These are phyloP conservation scores for Hyperoplus lanceolatus DNA, from an alignment of 2,797 vertebrate genomes.

Conservation along the genomic window DNA sequence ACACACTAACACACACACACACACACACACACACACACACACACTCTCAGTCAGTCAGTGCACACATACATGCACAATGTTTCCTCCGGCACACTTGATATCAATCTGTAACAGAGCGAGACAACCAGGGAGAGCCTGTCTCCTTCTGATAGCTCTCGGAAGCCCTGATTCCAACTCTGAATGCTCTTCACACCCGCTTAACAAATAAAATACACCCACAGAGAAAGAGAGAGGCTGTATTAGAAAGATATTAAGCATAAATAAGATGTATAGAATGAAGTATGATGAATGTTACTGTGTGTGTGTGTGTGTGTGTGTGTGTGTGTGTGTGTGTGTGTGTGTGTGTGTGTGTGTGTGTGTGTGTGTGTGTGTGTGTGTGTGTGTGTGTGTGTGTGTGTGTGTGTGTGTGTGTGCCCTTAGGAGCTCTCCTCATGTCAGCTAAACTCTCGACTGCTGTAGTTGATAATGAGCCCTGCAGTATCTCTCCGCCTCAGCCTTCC, in stretches of 20 bases:
- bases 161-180: slow-evolving; percentile 46
- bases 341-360: slow-evolving; percentile 1
- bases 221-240: slow-evolving; percentile 7
- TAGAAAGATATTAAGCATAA: slow-evolving; percentile 22
- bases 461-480: slow-evolving; percentile 70
- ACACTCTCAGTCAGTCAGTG: background rate
- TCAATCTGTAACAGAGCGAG: slow-evolving; percentile 58
- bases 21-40: slow-evolving; percentile 9
- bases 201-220: background rate
- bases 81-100: slow-evolving; percentile 52
- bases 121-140: slow-evolving; percentile 48
- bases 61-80: slow-evolving; percentile 19
- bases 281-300: background rate
- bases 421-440: slow-evolving; percentile 58
- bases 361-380: slow-evolving; percentile 20
- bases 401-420: slow-evolving; percentile 46
- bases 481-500: slow-evolving; percentile 68
- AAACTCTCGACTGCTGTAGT: slow-evolving; percentile 64
- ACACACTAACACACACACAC: slow-evolving; percentile 5
- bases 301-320: slow-evolving; percentile 19
- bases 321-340: slow-evolving; percentile 7
- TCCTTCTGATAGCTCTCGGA: slow-evolving; percentile 51
- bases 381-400: background rate
- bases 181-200: slow-evolving; percentile 31
- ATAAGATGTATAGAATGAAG: slow-evolving; percentile 17